Percentiles rank a stretch among this genome's conserved stretches.
phyloP scores from a whole-genome alignment of 2,797 vertebrate genomes.

The Hyperoplus immaculatus region DNA sequence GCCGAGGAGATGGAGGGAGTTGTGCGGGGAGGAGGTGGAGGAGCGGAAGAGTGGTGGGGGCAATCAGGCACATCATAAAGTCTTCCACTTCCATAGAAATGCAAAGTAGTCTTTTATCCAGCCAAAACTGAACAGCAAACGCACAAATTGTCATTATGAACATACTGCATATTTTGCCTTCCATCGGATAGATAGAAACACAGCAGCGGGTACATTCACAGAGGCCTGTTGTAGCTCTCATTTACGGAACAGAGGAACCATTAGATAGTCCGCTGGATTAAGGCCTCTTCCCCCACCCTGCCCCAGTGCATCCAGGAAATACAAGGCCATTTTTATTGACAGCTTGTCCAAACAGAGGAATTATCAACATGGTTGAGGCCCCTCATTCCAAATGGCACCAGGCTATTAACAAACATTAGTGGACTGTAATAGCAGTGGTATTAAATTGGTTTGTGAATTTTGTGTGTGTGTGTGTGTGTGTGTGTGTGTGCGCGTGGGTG shows the following conservation, averaged over 20 bases:
- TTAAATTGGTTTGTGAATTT: constrained; percentile 80
- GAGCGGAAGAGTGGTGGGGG: constrained; percentile 5
- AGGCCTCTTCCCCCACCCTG: constrained; percentile 22
- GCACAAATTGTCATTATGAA: constrained; percentile 57
- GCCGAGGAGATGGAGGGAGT: constrained; percentile 69
- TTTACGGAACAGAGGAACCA: constrained; percentile 66
- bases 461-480: constrained; percentile 65
- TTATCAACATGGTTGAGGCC: constrained; percentile 75
- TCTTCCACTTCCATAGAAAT: constrained; percentile 55
- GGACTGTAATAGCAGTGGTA: constrained; percentile 77
- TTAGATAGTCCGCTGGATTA: constrained; percentile 79
- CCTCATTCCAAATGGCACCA: constrained; percentile 75
- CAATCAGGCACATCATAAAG: constrained; percentile 75
- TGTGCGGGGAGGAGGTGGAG: constrained; percentile 44
- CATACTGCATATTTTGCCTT: constrained; percentile 40
- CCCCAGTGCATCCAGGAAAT: constrained; percentile 64
- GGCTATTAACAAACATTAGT: constrained; percentile 83
- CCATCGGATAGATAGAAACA: constrained; percentile 71
- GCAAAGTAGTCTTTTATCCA: constrained; percentile 25
- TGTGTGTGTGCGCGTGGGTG: constrained; percentile 43
- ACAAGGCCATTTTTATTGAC: constrained; percentile 74
- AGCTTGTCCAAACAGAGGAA: constrained; percentile 81
- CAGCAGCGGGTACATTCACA: constrained; percentile 45
- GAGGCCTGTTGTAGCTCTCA: constrained; percentile 49
- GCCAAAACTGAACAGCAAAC: constrained; percentile 40